Base-by-base conservation (phyloP, 2,797 vertebrate species). In the Sebastes nivosus region DNA sequence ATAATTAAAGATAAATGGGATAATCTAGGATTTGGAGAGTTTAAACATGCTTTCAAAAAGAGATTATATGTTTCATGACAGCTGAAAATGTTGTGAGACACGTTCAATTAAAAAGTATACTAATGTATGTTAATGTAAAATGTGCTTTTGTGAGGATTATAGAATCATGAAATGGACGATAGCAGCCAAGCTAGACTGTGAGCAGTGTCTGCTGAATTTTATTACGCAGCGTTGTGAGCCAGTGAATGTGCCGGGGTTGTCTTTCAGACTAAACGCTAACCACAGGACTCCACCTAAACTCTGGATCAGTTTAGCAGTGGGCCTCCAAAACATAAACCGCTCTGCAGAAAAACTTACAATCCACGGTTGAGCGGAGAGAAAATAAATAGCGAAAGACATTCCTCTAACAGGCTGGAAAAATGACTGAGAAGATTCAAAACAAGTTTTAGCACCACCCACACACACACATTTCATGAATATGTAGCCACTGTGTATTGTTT, bases 211-310 rank as follows among this genome's bases (percentile, higher is more conserved):
- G 83, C 72, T 79, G 72, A 75, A 84, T 85, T 82, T 81, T 79
- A 90, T 89, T 89, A 91, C 78, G 88, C 66, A 66, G 88, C 75
- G 75, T 34, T 42, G 67, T 4, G 46, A 81, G 85, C 87, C 85
- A 81, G 76, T 88, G 83, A 88, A 87, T 82, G 89, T 75, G 78
- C 83, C 58, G 78, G 83, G 83, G 79, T 66, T 83, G 89, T 86
- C 81, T 89, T 81, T 87, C 75, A 72, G 83, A 81, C 80, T 70
- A 52, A 88, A 81, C 6, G 32, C 84, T 78, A 88, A 94, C 91
- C 93, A 88, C 94, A 92, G 80, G 91, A 86, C 94, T 93, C 92
- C 93, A 88, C 94, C 94, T 87, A 89, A 89, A 90, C 82, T 91
- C 87, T 94, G 93, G 92, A 91, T 92, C 89, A 61, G 85, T 92